Evolutionary conservation across 2,113 vertebrate genomes (phyloP), one percentile per base, ranked within the genome.

Genomic region (Mixornis gularis): DNA sequence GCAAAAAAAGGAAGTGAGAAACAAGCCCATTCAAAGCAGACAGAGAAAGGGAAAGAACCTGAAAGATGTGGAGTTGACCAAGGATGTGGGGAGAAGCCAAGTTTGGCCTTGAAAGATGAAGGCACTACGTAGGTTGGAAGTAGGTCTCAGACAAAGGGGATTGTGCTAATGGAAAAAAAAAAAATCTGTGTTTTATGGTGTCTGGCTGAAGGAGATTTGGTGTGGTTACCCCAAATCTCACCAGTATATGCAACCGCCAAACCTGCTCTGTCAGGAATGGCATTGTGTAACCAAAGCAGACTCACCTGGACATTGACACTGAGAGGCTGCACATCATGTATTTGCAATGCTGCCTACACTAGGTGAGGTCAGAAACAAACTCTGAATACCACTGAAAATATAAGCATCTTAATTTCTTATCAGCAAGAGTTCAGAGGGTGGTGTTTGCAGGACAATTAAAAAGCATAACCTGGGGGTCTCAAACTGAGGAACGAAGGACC

Each of bases 311-410:
- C 26, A 49, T 71, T 29, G 14, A 16, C 27, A 69, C 1, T 3
- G 1, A 41, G 5, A 19, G 55, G n/a, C n/a, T 70, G 48, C 22
- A 41, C 15, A 34, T 11, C 1, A 1, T 3, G 6, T 5, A 15
- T 74, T 87, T 82, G 29, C 10, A 13, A 3, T 30, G 16, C 38
- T 89, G n/a, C 36, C 59, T 56, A 6, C 17, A 12, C 9, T 4
- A 40, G 30, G 10, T 36, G 4, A 82, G 17, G 20, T 66, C 48
- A 63, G 70, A 58, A 79, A 56, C 12, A 1, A 3, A 48, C 2
- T 1, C 24, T 43, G 40, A 85, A n/a, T 24, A 36, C 10, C 32
- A n/a, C 26, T 1, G 1, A 70, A 59, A 63, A 76, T 16, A 56
- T 26, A 6, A 63, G 4, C 3, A 25, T 7, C 1, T 62, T 56